phyloP scores from a whole-genome alignment of 2,797 vertebrate genomes.

The Hyperoplus immaculatus region DNA sequence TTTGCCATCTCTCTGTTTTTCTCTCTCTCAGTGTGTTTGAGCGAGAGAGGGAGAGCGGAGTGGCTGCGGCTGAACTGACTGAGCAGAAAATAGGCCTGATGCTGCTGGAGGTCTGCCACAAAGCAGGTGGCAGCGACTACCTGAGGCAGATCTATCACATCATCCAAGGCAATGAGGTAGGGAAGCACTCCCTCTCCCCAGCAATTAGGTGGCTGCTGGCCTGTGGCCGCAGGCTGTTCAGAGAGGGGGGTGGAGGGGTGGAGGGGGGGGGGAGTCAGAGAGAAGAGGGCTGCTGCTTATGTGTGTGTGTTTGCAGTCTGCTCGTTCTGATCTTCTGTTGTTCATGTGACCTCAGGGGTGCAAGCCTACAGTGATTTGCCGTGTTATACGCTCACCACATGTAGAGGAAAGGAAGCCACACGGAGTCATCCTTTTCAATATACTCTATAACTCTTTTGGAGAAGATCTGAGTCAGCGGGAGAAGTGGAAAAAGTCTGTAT shows the following conservation, averaged over 20 bases:
- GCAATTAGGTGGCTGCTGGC: constrained; percentile 98
- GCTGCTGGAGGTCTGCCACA: constrained; percentile 98
- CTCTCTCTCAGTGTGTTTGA: constrained; percentile 85
- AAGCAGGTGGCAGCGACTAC: constrained; percentile 97
- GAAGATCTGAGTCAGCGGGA: constrained; percentile 15
- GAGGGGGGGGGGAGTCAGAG: constrained; percentile 64
- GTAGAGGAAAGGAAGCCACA: constrained; percentile 39
- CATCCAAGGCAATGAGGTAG: constrained; percentile 99
- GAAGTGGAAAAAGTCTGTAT: constrained; percentile 8
- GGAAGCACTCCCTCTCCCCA: constrained; percentile 94
- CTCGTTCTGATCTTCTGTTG: constrained; percentile 85
- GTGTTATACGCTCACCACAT: constrained; percentile 48
- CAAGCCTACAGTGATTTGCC: constrained; percentile 82
- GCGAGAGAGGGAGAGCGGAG: constrained; percentile 83
- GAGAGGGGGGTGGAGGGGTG: constrained; percentile 58
- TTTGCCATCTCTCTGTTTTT: constrained; percentile 44
- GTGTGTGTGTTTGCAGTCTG: constrained; percentile 66
- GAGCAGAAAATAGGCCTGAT: constrained; percentile 99
- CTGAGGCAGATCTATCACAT: constrained; percentile 99
- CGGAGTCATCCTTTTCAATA: constrained; percentile 23
- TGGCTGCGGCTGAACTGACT: constrained; percentile 90
- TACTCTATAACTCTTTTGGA: constrained; percentile 16
- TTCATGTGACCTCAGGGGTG: constrained; percentile 85
- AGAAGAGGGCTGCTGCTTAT: constrained; percentile 67
- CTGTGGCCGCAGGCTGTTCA: constrained; percentile 90